These are phyloP conservation scores for Nibea albiflora DNA, from an alignment of 2,113 vertebrate species.

Conservation along the genomic window DNA sequence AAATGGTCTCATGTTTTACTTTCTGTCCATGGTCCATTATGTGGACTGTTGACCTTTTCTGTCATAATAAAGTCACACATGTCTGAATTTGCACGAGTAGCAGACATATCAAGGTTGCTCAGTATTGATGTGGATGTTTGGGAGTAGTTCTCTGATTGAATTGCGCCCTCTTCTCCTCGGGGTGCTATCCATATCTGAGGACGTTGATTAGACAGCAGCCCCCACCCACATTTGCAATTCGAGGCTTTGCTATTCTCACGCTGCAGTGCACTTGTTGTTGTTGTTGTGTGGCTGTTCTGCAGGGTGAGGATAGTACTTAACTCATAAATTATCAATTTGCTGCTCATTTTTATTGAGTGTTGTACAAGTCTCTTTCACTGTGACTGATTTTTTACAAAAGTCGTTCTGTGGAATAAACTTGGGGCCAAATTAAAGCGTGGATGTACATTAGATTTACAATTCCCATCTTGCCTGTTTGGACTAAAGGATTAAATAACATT, in stretches of 20 bases:
- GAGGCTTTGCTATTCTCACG: constrained; percentile 37
- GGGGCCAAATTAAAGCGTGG: constrained; percentile 4
- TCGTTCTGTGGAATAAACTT: not conserved
- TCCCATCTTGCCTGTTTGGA: constrained; percentile 4
- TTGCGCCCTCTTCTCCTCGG: constrained; percentile 46
- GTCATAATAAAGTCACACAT: constrained; percentile 7
- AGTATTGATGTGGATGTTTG: constrained; percentile 18
- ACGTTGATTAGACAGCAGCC: constrained; percentile 69
- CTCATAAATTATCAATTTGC: constrained; percentile 40
- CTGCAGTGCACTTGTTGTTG: constrained; percentile 10
- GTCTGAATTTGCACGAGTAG: constrained; percentile 32
- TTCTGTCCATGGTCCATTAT: not conserved
- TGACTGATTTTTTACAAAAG: constrained; percentile 1
- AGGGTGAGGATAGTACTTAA: constrained; percentile 23
- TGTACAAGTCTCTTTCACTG: not conserved
- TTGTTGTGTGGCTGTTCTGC: constrained; percentile 32
- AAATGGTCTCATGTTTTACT: not conserved
- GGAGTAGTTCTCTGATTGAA: constrained; percentile 53
- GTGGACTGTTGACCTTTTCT: constrained; percentile 4
- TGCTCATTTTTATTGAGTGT: constrained; percentile 25
- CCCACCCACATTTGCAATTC: constrained; percentile 54
- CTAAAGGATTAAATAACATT: constrained; percentile 26
- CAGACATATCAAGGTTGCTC: constrained; percentile 6
- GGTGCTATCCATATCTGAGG: constrained; percentile 53
- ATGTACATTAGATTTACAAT: constrained; percentile 15